Evolutionary conservation across 2,888 invertebrate genomes (phyloP), one percentile per base, ranked within the genome.

Genomic region (Trisateles emortualis): DNA sequence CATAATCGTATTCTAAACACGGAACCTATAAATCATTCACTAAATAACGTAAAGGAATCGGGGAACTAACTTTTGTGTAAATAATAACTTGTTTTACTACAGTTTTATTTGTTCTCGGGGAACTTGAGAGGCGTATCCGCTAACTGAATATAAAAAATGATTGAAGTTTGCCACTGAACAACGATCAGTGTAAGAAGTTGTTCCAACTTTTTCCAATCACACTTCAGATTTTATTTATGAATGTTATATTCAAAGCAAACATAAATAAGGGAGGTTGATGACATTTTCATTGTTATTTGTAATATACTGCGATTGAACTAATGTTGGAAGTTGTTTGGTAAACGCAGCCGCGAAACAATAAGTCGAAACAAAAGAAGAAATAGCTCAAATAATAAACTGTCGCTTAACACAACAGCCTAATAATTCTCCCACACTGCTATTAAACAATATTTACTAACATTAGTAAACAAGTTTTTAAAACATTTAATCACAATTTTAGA

Each of bases 51-150:
- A 41, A 29, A 35, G 40, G 47, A 52, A 51, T 64, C 30, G 43
- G 39, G 8, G 19, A 55, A 51, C 11, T 30, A 67, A 67, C 52
- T 70, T 63, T 69, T 42, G 58, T 66, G 52, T 56, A 62, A 61
- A 66, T 69, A 70, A 69, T 47, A 66, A 49, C 26, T 55, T 55
- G 14, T 36, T 47, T 22, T 58, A 68, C 47, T 59, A 59, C 60
- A 59, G 65, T 74, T 74, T 74, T 68, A 72, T 73, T 75, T 70
- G 67, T 71, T 70, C 22, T 71, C 22, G 38, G 43, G 41, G 48
- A 54, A 50, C 41, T 55, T 49, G 43, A 44, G 33, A 33, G n/a
- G 41, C 45, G 49, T 43, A 54, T 51, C 49, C 52, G 59, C 48
- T 68, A 68, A 74, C 64, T 67, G 68, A 72, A 74, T 70, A 68